A percentile compares a stretch with the other conserved stretches of the same genome.
phyloP scores from a whole-genome alignment of 1,140 invertebrate genomes.

The Potamilus streckersoni region DNA sequence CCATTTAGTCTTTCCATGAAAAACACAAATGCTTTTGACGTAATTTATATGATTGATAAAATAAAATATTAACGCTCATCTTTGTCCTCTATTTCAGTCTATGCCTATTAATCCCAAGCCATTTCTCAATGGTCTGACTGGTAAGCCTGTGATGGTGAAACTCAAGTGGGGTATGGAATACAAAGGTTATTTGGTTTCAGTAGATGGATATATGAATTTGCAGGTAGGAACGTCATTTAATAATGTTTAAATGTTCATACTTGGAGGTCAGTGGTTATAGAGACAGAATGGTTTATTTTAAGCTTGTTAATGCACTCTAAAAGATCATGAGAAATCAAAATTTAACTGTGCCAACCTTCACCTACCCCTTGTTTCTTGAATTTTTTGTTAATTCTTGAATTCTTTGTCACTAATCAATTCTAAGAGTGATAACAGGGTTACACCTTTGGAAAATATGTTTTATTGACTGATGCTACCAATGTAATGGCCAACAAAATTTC shows the following conservation, averaged over 20 bases:
- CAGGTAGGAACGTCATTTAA: slow-evolving; percentile 72
- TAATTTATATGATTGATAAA: no score
- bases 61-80: no score
- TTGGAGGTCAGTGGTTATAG: not conserved
- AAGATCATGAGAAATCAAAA: not conserved
- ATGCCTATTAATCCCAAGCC: slow-evolving; percentile 99
- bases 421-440: no score
- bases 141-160: slow-evolving; percentile 97
- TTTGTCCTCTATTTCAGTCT: slow-evolving; percentile 64
- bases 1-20: no score
- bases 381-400: not conserved
- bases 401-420: not conserved
- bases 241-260: not conserved
- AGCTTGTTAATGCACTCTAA: not conserved
- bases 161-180: slow-evolving; percentile 99
- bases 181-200: slow-evolving; percentile 94
- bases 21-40: no score
- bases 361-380: not conserved
- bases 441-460: no score
- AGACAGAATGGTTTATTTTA: not conserved
- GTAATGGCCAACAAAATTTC: no score
- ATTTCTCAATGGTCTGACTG: slow-evolving; percentile 96
- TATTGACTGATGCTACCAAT: no score
- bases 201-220: slow-evolving; percentile 99
- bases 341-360: not conserved